Percentiles rank a stretch among this genome's conserved stretches.
Evolutionary conservation across 2,113 vertebrate species (phyloP).

Genomic region (Tricholaema leucomelas): DNA sequence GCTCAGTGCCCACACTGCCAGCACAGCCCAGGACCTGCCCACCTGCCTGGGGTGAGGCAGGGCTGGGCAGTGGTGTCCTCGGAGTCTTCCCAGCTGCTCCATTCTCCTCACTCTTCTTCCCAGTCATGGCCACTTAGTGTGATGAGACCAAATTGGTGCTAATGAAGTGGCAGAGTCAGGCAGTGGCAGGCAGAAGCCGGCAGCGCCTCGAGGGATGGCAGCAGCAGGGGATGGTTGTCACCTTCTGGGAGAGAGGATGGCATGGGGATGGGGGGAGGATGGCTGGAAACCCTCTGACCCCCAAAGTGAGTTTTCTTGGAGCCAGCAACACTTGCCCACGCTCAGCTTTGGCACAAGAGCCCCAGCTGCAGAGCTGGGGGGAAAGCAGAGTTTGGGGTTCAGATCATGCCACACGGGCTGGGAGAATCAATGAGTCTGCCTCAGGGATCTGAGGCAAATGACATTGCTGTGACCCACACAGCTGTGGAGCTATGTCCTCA

Average conservation of each 20-base stretch:
- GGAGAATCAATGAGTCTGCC: not conserved
- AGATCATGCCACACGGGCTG: accelerated
- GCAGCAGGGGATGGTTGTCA: not conserved
- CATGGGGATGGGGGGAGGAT: accelerated
- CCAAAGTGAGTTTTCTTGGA: not conserved
- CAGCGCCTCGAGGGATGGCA: slow-evolving; percentile 4
- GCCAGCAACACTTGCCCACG: accelerated
- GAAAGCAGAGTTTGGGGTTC: not conserved
- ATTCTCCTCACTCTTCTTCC: not conserved
- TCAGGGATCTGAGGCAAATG: not conserved
- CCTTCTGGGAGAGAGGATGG: not conserved
- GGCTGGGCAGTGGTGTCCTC: not conserved
- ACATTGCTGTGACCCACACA: accelerated
- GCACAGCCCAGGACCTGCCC: accelerated
- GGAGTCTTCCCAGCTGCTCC: not conserved
- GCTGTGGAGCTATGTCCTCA: not conserved
- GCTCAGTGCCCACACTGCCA: not conserved
- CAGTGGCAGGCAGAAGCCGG: not conserved
- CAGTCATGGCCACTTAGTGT: slow-evolving; percentile 38
- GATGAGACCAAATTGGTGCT: slow-evolving; percentile 66
- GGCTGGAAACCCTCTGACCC: not conserved
- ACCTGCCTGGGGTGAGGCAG: not conserved
- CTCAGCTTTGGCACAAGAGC: not conserved
- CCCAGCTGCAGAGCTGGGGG: accelerated
- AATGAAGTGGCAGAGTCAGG: slow-evolving; percentile 61